phyloP scores from a whole-genome alignment of 2,113 vertebrate genomes.

The Platycercus adscitus region DNA sequence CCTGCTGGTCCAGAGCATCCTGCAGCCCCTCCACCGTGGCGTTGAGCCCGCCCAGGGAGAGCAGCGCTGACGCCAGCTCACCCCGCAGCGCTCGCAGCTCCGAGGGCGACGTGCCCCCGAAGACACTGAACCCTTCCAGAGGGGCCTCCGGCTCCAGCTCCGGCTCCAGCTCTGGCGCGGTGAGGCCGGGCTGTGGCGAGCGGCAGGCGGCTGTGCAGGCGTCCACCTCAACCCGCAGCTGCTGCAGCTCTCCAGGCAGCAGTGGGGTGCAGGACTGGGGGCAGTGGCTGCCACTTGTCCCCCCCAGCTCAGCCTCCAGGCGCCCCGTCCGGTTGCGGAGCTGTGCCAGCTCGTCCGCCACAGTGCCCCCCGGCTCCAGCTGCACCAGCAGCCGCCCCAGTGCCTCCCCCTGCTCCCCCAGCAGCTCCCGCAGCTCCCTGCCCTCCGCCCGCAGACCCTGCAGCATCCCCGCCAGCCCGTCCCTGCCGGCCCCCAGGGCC shows the following conservation, averaged over 20 bases:
- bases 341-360: conserved; percentile 73
- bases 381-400: conserved; percentile 58
- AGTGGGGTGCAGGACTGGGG: conserved; percentile 81
- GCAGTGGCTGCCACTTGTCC: conserved; percentile 67
- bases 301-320: conserved; percentile 70
- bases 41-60: conserved; percentile 84
- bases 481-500: background rate
- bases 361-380: conserved; percentile 53
- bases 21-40: conserved; percentile 84
- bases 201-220: conserved; percentile 48
- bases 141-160: conserved; percentile 34
- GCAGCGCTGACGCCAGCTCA: conserved; percentile 78
- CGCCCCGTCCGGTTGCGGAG: conserved; percentile 78
- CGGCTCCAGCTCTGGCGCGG: background rate
- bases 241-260: conserved; percentile 80
- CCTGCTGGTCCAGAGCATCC: conserved; percentile 80
- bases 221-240: conserved; percentile 80
- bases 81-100: conserved; percentile 85
- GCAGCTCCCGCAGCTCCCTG: conserved; percentile 64
- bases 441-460: conserved; percentile 19
- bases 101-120: conserved; percentile 72
- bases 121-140: conserved; percentile 81
- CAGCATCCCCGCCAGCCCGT: background rate
- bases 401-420: conserved; percentile 62
- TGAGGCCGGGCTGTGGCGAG: background rate